phyloP scores from a whole-genome alignment of 2,797 vertebrate species.

The Menidia menidia region DNA sequence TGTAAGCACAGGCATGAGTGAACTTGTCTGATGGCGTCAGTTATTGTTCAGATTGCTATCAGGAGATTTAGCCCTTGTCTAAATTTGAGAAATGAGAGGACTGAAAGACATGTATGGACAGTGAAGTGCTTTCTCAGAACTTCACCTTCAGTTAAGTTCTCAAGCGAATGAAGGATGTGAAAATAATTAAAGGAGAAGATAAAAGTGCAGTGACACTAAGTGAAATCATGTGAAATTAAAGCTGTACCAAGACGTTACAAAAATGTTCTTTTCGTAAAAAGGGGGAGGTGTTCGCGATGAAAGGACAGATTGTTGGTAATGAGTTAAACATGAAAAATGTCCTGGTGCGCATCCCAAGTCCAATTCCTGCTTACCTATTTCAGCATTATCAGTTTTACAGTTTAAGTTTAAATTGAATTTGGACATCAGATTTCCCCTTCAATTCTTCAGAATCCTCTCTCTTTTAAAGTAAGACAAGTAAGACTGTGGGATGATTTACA shows the following conservation, averaged over 20 bases:
- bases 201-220: neutral
- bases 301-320: neutral
- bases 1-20: slow-evolving; percentile 41
- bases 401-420: neutral
- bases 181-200: slow-evolving; percentile 6
- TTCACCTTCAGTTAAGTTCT: slow-evolving; percentile 10
- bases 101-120: too few species aligned
- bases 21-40: slow-evolving; percentile 28
- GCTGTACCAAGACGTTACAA: too few species aligned
- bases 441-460: neutral
- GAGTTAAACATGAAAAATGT: neutral
- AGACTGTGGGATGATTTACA: neutral
- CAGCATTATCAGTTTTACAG: neutral
- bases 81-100: slow-evolving; percentile 38
- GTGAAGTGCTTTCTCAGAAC: slow-evolving; percentile 14
- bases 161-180: slow-evolving; percentile 10
- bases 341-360: neutral
- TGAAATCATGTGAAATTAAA: slow-evolving; percentile 7
- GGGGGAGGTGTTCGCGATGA: neutral
- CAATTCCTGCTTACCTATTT: neutral
- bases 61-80: slow-evolving; percentile 27
- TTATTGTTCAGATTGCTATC: slow-evolving; percentile 51
- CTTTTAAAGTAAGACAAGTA: neutral
- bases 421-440: neutral
- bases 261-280: neutral